phyloP scores from a whole-genome alignment of 2,888 invertebrate genomes.

The Chalcosyrphus nemorum region DNA sequence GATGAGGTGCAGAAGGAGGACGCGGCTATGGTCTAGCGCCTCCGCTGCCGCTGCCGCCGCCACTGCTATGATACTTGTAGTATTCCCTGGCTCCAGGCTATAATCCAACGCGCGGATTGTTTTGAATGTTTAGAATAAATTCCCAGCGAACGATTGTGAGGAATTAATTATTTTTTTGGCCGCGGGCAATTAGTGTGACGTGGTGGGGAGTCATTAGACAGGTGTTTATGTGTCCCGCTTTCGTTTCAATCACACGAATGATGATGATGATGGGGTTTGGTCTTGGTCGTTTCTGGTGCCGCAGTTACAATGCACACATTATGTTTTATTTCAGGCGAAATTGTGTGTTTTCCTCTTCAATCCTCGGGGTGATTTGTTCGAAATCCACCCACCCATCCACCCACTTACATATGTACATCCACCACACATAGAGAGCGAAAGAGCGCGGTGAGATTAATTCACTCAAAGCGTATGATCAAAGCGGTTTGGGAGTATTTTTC shows the following conservation, averaged over 20 bases:
- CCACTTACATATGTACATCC: background rate
- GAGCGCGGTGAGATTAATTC: slow-evolving; percentile 42
- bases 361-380: slow-evolving; percentile 41
- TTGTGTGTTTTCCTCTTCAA: slow-evolving; percentile 34
- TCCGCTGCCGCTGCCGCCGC: background rate
- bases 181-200: slow-evolving; percentile 63
- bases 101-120: slow-evolving; percentile 27
- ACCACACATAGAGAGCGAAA: too few relatives aligned
- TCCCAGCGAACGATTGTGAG: slow-evolving; percentile 64
- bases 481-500: slow-evolving; percentile 53
- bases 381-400: slow-evolving; percentile 23
- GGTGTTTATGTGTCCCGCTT: slow-evolving; percentile 70
- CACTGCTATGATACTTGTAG: background rate
- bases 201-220: slow-evolving; percentile 68
- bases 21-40: slow-evolving; percentile 53
- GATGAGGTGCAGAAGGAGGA: slow-evolving; percentile 68
- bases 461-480: slow-evolving; percentile 61
- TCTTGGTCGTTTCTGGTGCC: background rate
- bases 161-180: slow-evolving; percentile 70
- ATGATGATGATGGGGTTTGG: slow-evolving; percentile 31
- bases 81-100: slow-evolving; percentile 30
- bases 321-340: slow-evolving; percentile 53
- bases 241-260: slow-evolving; percentile 43
- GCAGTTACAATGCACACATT: slow-evolving; percentile 35
- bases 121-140: slow-evolving; percentile 70